Percentiles rank a stretch among this genome's conserved stretches.
phyloP scores from a whole-genome alignment of 2,113 vertebrate genomes.

The Natator depressus region DNA sequence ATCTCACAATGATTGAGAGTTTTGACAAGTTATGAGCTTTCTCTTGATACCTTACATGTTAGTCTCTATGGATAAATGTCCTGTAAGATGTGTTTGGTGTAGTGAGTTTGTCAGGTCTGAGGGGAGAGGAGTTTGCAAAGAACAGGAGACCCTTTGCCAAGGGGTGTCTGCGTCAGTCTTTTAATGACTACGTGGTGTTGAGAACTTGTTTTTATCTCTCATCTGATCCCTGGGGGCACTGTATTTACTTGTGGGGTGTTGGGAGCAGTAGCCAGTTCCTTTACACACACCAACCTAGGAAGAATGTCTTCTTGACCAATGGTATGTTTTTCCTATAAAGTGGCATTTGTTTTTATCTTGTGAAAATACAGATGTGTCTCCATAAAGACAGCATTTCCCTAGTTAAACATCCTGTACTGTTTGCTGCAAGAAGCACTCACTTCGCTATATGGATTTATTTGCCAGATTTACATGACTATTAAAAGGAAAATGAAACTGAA shows the following conservation, averaged over 20 bases:
- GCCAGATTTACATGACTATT: conserved; percentile 36
- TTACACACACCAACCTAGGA: neutral
- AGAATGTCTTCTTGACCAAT: neutral
- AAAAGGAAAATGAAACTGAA: neutral
- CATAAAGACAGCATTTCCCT: conserved; percentile 31
- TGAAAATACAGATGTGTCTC: conserved; percentile 56
- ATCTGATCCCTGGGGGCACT: neutral
- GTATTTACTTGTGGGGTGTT: rapidly evolving
- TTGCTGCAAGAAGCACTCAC: conserved; percentile 32
- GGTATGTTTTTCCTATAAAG: conserved; percentile 40
- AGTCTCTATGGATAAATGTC: neutral
- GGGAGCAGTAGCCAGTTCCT: neutral
- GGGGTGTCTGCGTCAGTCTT: neutral
- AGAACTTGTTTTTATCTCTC: neutral
- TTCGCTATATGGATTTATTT: conserved; percentile 7
- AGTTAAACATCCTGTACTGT: conserved; percentile 47
- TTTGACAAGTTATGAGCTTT: neutral
- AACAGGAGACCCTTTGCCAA: neutral
- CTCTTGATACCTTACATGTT: neutral
- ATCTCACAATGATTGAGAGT: neutral
- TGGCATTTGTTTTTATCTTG: conserved; percentile 53
- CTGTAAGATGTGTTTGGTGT: neutral
- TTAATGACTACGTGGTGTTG: neutral
- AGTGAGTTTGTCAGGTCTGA: neutral
- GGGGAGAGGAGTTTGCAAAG: neutral